Evolutionary conservation across 2,888 invertebrate species (phyloP).

Genomic region (Sarcophaga carnaria): DNA sequence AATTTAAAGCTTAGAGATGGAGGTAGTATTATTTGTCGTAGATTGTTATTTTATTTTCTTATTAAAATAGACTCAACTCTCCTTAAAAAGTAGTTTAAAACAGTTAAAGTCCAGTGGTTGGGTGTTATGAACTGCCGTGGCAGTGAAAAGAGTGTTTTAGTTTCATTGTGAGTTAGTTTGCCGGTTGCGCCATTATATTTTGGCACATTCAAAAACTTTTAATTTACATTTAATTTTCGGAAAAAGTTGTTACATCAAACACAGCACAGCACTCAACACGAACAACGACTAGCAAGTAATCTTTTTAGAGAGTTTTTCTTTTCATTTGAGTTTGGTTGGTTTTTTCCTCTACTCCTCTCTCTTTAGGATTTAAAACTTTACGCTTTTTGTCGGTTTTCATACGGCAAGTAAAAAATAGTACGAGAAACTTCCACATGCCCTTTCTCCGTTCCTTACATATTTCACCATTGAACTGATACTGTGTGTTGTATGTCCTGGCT

Average conservation of each 20-base stretch:
- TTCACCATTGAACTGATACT: not conserved
- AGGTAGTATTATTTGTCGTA: too few relatives aligned
- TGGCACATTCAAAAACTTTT: conserved; percentile 22
- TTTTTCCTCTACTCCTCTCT: not conserved
- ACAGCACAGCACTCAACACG: not conserved
- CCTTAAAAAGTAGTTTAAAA: not conserved
- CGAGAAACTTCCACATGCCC: not conserved
- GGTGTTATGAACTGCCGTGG: not conserved
- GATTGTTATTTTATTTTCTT: too few relatives aligned
- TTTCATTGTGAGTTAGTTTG: not conserved
- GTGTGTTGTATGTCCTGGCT: not conserved
- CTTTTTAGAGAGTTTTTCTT: conserved; percentile 8
- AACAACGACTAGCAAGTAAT: conserved; percentile 36
- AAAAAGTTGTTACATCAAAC: conserved; percentile 4
- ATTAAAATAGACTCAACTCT: not conserved
- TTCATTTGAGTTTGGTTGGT: not conserved
- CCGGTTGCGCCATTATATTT: not conserved
- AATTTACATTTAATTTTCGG: conserved; percentile 19
- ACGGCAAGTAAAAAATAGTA: not conserved
- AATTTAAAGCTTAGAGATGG: not conserved
- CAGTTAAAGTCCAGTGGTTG: not conserved
- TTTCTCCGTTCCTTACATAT: not conserved
- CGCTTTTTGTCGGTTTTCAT: conserved; percentile 5
- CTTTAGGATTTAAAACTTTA: conserved; percentile 24
- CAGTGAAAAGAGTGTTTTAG: not conserved